Conservation (phyloP, 2,797 vertebrate species). For the Hemitrygon akajei region DNA sequence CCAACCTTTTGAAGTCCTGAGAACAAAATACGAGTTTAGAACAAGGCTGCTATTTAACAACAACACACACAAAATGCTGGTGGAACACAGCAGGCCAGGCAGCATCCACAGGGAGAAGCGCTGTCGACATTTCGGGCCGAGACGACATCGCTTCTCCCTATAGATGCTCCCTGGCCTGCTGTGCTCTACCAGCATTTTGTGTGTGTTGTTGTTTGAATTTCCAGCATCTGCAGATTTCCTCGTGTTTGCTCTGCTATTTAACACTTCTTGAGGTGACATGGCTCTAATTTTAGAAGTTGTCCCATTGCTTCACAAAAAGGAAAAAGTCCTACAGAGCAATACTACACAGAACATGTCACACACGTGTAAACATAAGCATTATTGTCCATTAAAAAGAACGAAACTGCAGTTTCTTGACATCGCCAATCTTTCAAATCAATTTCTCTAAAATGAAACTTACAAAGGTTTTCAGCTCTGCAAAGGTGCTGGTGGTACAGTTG, state of each 20-base stretch:
- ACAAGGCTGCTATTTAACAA: background rate
- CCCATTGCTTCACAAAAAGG: background rate
- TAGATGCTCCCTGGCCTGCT: too few species aligned
- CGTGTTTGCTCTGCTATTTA: too few species aligned
- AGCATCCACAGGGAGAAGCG: too few species aligned
- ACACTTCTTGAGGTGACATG: background rate
- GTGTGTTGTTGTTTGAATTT: too few species aligned
- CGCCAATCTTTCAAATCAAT: background rate
- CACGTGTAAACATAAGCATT: background rate
- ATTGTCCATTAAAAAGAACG: background rate
- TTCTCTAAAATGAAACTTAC: slow-evolving; percentile 53
- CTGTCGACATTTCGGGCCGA: too few species aligned
- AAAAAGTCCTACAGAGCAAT: background rate
- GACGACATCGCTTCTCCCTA: too few species aligned
- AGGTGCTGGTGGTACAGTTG: slow-evolving; percentile 82
- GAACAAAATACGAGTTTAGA: background rate
- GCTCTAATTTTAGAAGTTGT: background rate
- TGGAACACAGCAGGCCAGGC: too few species aligned
- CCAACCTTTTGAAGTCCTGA: background rate
- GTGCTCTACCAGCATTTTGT: too few species aligned
- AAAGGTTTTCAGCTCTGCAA: slow-evolving; percentile 72
- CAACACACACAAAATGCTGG: too few species aligned
- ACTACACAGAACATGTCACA: background rate
- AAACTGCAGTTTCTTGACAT: background rate
- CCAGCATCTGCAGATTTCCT: too few species aligned